Evolutionary conservation across 2,888 invertebrate genomes (phyloP), one percentile per base, ranked within the genome.

Genomic region (Cartodere bifasciata): DNA sequence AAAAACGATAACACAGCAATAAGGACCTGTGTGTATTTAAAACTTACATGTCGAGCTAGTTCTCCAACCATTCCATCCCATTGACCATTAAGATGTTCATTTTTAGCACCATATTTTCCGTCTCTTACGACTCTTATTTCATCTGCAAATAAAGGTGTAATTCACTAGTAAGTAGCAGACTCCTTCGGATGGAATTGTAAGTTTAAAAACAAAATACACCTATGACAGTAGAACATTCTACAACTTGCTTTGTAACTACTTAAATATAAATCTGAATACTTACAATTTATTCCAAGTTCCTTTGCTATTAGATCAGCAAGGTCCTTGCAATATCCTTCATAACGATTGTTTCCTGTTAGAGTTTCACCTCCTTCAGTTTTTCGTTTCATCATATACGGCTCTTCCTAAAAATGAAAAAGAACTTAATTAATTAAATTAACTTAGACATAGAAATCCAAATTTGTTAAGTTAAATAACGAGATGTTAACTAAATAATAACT

Each of bases 281-380:
- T 65, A 87, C 88, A 91, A 56, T 81, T 80, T 43, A 90, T 86
- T 34, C 79, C 81, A 37, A 90, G 68, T 52, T 72, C 75, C 46
- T 76, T 76, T 1, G 87, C 68, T 37, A 94, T 74, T 38, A 84
- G 65, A 48, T 87, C 82, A 3, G 86, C 81, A 21, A 94, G 65
- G 55, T 94, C 94, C 53, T 91, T 86, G 62, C 88, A 90, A 56
- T 88, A 94, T 29, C 95, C 94, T 51, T 87, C 80, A 51, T 76
- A 85, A 24, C 75, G 70, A 39, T 86, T 83, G 50, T 86, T 85
- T 31, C 81, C 84, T 23, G 63, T 63, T 22, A 74, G 56, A 29
- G 67, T 65, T 47, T 77, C 73, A 11, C 73, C 75, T 5, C 69
- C 66, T 35, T 76, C 77, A 2, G 74, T 66, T 36, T 70, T 68